Base-by-base conservation (phyloP, 2,797 vertebrate species). In the Hylomyscus alleni region DNA sequence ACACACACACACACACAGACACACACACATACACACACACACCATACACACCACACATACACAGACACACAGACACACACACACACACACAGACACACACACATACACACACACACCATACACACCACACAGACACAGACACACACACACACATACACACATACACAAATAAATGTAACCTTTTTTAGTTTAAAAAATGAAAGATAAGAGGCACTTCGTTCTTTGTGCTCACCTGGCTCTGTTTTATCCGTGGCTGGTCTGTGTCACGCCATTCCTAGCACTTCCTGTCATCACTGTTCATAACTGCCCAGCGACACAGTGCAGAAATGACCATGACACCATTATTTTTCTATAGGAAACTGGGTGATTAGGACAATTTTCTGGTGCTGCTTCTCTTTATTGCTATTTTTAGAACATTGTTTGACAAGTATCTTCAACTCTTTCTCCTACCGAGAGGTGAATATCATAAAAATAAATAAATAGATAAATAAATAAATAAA, bases 361-460 rank as follows among this genome's bases (percentile, higher is more conserved):
- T 50, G 2, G 19, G 9, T 62, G 34, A 47, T 72, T 77, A 44
- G 34, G n/a, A 60, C 56, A 60, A 10, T 62, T 67, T 34, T 47
- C 47, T 40, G 15, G n/a, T 26, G 2, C 34, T 77, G 34, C 26
- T 83, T 75, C 50, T 60, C 50, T 82, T 92, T 40, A 31, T 37
- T 72, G 62, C 24, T 90, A 19, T 76, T 94, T 94, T 89, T 52
- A 90, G 87, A 83, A 26, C 58, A 44, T 17, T n/a, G 2, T 73
- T 93, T 44, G 20, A 82, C 50, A 17, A 47, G 47, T 31, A 2
- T 22, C 9, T 31, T 78, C 26, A 84, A 34, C 20, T 69, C 88
- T 84, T 84, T 92, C 31, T 81, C 34, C 62, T 52, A 24, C 78
- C 15, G 7, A 69, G 72, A 22, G 72, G 3, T 91, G 26, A 91